Base-by-base conservation (phyloP, 2,888 invertebrate species). In the Scaptomyza caliginosa region DNA sequence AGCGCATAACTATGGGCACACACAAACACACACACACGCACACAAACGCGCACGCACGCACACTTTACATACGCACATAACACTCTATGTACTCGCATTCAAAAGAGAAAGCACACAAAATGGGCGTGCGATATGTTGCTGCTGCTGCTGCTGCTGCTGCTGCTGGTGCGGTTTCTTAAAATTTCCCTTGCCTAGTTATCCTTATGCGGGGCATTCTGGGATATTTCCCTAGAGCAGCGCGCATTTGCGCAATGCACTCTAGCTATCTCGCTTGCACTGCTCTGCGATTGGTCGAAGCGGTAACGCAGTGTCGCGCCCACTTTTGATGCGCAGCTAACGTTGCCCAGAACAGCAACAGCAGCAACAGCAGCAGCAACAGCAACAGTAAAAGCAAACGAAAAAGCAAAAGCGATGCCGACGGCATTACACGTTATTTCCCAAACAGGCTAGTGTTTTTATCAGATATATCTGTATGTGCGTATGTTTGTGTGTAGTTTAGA, bases 1-100 rank as follows among this genome's bases (percentile, higher is more conserved):
- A 82, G 77, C 69, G 77, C 82, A 70, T 82, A 82, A 85, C 81
- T 85, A 85, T 85, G 79, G 81, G 56, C 64, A 66, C 67, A 59
- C 56, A 74, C 56, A 49, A 55, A 57, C 56, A 56, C 43, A 48
- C 36, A 38, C 36, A 51, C 50, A 43, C 13, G 34, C 42, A 36
- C 57, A 38, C 24, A 28, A 21, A 36, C 17, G n/a, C 34, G 46
- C n/a, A 49, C 26, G 46, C 17, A 10, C 19, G 48, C n/a, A 32
- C 34, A 23, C 34, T 48, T 32, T 8, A 38, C 30, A 56, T 38
- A 45, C 40, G 45, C 50, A 54, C 34, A 43, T 13, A 26, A 24
- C 28, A 17, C 23, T 62, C 55, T 71, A 69, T 69, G 46, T 70
- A 59, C 59, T 39, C 26, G 23, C 34, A 66, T 71, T 49, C 54